Percentiles rank a stretch among this genome's conserved stretches.
These are phyloP conservation scores for Spialia ferax DNA, from an alignment of 2,888 invertebrate genomes.

Conservation along the genomic window DNA sequence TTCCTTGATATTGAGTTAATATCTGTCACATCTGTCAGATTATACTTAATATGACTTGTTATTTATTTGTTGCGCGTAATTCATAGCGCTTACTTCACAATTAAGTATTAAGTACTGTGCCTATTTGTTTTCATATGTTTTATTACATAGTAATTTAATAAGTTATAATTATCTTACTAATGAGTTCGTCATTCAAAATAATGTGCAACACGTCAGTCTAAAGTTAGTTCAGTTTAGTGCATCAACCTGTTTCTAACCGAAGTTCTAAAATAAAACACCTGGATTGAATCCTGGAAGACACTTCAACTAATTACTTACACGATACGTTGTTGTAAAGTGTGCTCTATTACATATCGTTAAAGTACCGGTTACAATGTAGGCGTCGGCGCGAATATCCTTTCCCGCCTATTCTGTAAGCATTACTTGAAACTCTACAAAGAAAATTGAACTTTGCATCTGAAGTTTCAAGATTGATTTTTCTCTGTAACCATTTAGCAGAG, in stretches of 20 bases:
- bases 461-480: conserved; percentile 36
- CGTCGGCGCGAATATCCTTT: conserved; percentile 40
- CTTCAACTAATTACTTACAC: conserved; percentile 64
- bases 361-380: background rate
- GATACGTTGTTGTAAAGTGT: conserved; percentile 46
- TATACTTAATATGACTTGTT: too few relatives aligned
- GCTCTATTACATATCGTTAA: conserved; percentile 44
- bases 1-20: too few relatives aligned
- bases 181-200: background rate
- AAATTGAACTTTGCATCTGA: conserved; percentile 41
- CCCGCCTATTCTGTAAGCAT: conserved; percentile 50
- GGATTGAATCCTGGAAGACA: conserved; percentile 51
- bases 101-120: too few relatives aligned
- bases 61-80: too few relatives aligned
- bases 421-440: conserved; percentile 5
- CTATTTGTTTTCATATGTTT: too few relatives aligned
- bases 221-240: conserved; percentile 16
- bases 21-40: too few relatives aligned
- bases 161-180: background rate
- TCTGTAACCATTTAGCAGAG: background rate
- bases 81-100: too few relatives aligned
- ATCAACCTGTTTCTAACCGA: conserved; percentile 28
- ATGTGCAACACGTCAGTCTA: background rate
- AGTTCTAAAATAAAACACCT: conserved; percentile 36
- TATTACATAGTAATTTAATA: too few relatives aligned